Evolutionary conservation across 2,113 vertebrate genomes (phyloP), one percentile per base, ranked within the genome.

Genomic region (Cephalopholis sonnerati): DNA sequence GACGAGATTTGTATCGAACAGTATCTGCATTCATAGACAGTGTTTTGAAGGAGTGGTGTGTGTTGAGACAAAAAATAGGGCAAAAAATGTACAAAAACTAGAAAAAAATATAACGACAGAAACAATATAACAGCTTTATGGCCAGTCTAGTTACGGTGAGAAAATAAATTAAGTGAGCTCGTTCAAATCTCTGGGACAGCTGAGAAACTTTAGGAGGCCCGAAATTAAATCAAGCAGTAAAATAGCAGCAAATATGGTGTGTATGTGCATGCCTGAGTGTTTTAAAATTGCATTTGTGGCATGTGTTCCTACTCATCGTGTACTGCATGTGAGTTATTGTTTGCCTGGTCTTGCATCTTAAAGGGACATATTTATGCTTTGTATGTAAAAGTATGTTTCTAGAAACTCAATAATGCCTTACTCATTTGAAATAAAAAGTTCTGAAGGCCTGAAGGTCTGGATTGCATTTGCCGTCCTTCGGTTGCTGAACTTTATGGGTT

Each of bases 11-110:
- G n/a, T n/a, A n/a, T n/a, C n/a, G n/a, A n/a, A n/a, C n/a, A 36
- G 64, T 39, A 62, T 81, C 36, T 16, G 67, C 71, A 69, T 77
- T 71, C 73, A 66, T 36, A 63, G 72, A 29, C 67, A 18, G 11
- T 55, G 44, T 44, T 71, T 70, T 61, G 7, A 61, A 59, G 2
- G 29, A 24, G 46, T 27, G 50, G 39, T 71, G n/a, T n/a, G n/a
- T n/a, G n/a, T n/a, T n/a, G n/a, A n/a, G n/a, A n/a, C n/a, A n/a
- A n/a, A n/a, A n/a, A n/a, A n/a, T n/a, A n/a, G n/a, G n/a, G n/a
- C n/a, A 32, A 22, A 51, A 29, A 22, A 53, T 50, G 53, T 69
- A 62, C 44, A 69, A 79, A 20, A n/a, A 36, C 32, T 22, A 5
- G 22, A 5, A 15, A n/a, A n/a, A 39, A 65, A 53, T 16, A 44